Evolutionary conservation across 2,113 vertebrate genomes (phyloP).

Genomic region (Sander lucioperca): DNA sequence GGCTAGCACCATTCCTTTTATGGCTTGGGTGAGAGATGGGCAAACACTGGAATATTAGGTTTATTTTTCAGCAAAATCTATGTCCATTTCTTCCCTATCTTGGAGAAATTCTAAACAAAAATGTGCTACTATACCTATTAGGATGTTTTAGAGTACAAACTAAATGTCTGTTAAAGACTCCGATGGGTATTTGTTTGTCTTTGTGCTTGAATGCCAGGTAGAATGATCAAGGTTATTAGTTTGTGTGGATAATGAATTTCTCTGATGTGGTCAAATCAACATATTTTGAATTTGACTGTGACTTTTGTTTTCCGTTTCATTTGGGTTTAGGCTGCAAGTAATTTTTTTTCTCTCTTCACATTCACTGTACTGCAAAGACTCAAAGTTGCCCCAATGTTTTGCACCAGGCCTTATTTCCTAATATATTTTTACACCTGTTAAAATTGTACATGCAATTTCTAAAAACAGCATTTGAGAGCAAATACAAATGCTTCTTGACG

Average conservation of each 20-base stretch:
- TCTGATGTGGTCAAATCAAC: background rate
- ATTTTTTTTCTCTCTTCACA: background rate
- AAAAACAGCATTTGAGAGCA: background rate
- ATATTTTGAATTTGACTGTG: background rate
- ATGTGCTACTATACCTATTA: background rate
- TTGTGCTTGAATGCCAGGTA: background rate
- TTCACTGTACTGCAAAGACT: background rate
- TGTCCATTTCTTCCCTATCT: background rate
- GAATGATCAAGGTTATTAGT: background rate
- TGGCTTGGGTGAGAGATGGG: constrained; percentile 22
- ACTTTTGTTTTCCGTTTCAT: constrained; percentile 3
- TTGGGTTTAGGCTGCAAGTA: background rate
- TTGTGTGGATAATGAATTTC: constrained; percentile 3
- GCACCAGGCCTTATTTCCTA: background rate
- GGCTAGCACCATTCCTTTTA: constrained; percentile 27
- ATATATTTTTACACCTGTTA: too few species aligned
- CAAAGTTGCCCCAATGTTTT: background rate
- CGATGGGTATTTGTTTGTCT: background rate
- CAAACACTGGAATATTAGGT: constrained; percentile 30
- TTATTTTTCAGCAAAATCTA: constrained; percentile 41
- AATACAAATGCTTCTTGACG: background rate
- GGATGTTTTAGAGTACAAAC: background rate
- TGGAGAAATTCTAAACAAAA: background rate
- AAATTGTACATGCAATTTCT: background rate
- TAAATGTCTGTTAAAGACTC: background rate